phyloP scores from a whole-genome alignment of 2,113 vertebrate genomes.

The Anser brachyrhynchus region DNA sequence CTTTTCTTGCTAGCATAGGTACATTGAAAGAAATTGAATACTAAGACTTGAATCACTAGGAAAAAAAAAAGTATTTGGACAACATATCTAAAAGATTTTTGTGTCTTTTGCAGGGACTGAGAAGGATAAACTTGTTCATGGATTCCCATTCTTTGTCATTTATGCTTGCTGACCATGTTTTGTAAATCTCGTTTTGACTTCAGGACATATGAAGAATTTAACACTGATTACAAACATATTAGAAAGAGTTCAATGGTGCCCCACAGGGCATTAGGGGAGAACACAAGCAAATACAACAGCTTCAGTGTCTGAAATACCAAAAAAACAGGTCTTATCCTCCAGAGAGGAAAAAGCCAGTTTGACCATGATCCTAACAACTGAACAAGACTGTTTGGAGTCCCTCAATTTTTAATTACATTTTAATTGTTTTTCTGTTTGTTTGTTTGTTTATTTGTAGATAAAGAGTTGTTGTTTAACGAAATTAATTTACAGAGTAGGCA shows the following conservation, averaged over 20 bases:
- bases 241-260: background rate
- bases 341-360: background rate
- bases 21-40: background rate
- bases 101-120: background rate
- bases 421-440: too few relatives aligned
- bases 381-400: background rate
- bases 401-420: background rate
- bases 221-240: background rate
- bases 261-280: background rate
- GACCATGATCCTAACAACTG: background rate
- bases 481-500: background rate
- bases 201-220: background rate
- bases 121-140: background rate
- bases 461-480: background rate
- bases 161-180: background rate
- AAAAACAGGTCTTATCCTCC: background rate
- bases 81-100: fast-evolving
- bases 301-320: background rate
- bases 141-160: background rate
- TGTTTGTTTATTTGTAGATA: background rate
- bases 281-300: background rate
- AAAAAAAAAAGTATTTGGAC: fast-evolving
- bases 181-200: background rate
- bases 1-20: background rate
- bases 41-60: background rate